These are phyloP conservation scores for Pristionchus arcanus DNA, from an alignment of 2,888 invertebrate genomes.

Conservation along the genomic window DNA sequence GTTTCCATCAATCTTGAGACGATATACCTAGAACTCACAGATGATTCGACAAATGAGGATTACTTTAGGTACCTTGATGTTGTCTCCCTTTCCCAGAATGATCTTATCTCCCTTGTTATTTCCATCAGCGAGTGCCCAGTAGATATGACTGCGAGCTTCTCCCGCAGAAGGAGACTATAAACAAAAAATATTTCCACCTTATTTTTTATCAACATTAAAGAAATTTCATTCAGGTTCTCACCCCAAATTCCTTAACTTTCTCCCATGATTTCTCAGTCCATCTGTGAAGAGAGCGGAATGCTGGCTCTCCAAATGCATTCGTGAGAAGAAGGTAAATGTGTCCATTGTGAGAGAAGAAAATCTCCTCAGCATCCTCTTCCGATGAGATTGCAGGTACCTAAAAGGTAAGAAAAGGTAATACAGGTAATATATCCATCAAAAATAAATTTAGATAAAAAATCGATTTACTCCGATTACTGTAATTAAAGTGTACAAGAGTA, in stretches of 20 bases:
- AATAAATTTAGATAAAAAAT: not conserved
- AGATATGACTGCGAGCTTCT: constrained; percentile 38
- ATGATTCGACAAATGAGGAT: not conserved
- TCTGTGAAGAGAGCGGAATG: constrained; percentile 59
- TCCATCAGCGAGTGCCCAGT: constrained; percentile 53
- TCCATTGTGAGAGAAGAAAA: constrained; percentile 60
- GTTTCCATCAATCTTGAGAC: constrained; percentile 32
- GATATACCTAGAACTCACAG: not conserved
- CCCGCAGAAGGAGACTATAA: not conserved
- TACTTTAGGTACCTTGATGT: constrained; percentile 44
- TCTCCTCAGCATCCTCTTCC: constrained; percentile 65
- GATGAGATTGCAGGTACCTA: constrained; percentile 59
- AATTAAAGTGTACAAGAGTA: not conserved
- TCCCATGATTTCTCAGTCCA: constrained; percentile 64
- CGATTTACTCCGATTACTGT: not conserved
- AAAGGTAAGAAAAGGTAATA: not conserved
- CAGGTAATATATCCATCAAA: not conserved
- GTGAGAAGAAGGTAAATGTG: constrained; percentile 61
- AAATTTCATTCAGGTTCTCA: constrained; percentile 31
- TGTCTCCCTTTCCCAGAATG: constrained; percentile 18
- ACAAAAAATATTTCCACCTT: not conserved
- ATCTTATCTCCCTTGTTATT: constrained; percentile 33
- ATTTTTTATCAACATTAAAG: not conserved
- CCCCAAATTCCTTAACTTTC: constrained; percentile 57
- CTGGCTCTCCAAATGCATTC: constrained; percentile 60